These are phyloP conservation scores for Stichopus horrens DNA, from an alignment of 53 echinoderm and acorn worm species.

Conservation along the genomic window DNA sequence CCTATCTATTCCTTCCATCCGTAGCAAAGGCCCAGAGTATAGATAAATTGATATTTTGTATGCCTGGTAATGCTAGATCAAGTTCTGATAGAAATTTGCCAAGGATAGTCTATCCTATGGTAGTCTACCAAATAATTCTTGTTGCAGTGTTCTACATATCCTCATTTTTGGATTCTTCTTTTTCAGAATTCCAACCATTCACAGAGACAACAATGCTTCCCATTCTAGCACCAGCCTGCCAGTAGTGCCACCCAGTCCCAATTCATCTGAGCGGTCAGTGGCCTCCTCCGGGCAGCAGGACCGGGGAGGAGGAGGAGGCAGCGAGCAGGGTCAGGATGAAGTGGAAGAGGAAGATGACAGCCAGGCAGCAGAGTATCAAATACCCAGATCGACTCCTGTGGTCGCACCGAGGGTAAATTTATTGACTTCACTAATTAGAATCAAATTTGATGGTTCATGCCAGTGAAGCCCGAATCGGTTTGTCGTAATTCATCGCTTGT, in stretches of 20 bases:
- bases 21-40: too few species aligned
- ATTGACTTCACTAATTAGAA: not conserved
- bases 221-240: constrained; percentile 15
- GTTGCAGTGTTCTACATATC: too few species aligned
- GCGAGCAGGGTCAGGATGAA: constrained; percentile 51
- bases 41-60: too few species aligned
- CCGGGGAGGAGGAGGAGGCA: constrained; percentile 8
- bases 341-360: constrained; percentile 83
- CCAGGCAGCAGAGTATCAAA: constrained; percentile 80
- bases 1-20: too few species aligned
- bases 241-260: constrained; percentile 28
- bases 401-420: constrained; percentile 43
- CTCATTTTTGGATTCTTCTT: not conserved
- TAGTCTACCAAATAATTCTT: too few species aligned
- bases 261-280: constrained; percentile 31
- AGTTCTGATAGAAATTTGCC: too few species aligned
- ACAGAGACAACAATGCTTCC: constrained; percentile 20
- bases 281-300: constrained; percentile 15
- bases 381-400: constrained; percentile 74
- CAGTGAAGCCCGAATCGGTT: too few species aligned
- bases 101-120: too few species aligned
- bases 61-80: too few species aligned
- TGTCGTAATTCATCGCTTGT: too few species aligned
- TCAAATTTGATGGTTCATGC: not conserved
- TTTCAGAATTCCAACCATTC: constrained; percentile 37